Percentiles rank a stretch among this genome's conserved stretches.
Evolutionary conservation across 2,113 vertebrate genomes (phyloP).

Genomic region (Balaeniceps rex): DNA sequence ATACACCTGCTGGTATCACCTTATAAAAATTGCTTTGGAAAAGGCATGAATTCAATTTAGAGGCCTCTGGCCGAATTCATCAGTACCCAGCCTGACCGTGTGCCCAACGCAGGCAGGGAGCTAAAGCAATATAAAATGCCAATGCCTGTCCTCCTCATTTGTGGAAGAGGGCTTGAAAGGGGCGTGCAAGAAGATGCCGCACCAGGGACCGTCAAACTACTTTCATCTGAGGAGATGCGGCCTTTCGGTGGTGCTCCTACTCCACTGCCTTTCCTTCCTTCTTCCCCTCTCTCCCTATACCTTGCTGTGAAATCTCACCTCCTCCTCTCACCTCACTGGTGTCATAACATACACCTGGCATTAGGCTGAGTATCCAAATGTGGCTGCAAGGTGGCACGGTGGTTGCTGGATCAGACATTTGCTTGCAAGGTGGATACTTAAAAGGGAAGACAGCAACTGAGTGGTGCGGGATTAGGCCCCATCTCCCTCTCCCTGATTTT

Average conservation of each 20-base stretch:
- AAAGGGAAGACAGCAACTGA: not conserved
- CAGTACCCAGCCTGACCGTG: not conserved
- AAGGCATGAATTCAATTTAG: not conserved
- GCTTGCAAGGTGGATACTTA: not conserved
- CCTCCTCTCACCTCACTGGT: constrained; percentile 12
- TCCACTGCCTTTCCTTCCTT: not conserved
- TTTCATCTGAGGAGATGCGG: not conserved
- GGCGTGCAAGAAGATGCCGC: not conserved
- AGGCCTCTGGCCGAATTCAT: not conserved
- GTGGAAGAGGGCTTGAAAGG: not conserved
- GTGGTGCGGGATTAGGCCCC: not conserved
- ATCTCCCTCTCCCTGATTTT: not conserved
- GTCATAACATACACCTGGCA: not conserved
- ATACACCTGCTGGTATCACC: not conserved
- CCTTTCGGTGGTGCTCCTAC: not conserved
- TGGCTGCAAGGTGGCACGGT: not conserved
- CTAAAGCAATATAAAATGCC: not conserved
- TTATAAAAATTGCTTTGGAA: constrained; percentile 20
- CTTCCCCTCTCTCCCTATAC: not conserved
- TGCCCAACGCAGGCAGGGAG: not conserved
- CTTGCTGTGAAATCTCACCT: constrained; percentile 12
- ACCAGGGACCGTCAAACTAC: not conserved
- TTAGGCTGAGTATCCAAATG: not conserved
- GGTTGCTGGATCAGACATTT: not conserved
- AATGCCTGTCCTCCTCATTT: not conserved